Evolutionary conservation across 2,888 invertebrate genomes (phyloP), one percentile per base, ranked within the genome.

Genomic region (Craniophora ligustri): DNA sequence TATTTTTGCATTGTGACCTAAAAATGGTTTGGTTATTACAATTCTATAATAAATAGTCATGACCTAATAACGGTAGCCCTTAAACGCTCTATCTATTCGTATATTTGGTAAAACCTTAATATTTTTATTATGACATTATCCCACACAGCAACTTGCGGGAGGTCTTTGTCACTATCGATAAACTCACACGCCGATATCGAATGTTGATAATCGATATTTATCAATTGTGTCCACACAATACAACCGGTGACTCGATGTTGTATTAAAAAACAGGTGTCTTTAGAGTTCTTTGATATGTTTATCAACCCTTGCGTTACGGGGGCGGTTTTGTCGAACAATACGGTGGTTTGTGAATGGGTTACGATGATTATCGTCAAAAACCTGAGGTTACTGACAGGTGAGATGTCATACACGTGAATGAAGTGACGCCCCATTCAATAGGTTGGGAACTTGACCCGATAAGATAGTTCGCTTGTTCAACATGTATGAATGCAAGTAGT

Each of bases 311-410:
- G 88, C 87, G 87, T 91, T 89, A 79, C 75, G 87, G 85, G 89
- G 91, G 88, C 84, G 85, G 83, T 84, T 85, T 84, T 79, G 80
- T 57, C 68, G 81, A 88, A 91, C 89, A 90, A 91, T 89, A n/a
- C 77, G 79, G 75, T 78, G 79, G 81, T 82, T 87, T 82, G 74
- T 88, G 88, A 91, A 91, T 91, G 88, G 86, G 75, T 77, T 82
- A 79, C 81, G 89, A 91, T 91, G 85, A 82, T 88, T 87, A 90
- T 91, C 89, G 80, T 85, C 78, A 73, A 83, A 85, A 83, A 84
- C 77, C 76, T 75, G 87, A 87, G 91, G 90, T 92, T 89, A 90
- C 80, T 87, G 92, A 90, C 93, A 92, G 92, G 92, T 92, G 88
- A 91, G 85, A 91, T 89, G 92, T 92, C 92, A 91, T 82, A 84